Evolutionary conservation across 2,888 invertebrate species (phyloP), one percentile per base, ranked within the genome.

Genomic region (Caenorhabditis doughertyi): DNA sequence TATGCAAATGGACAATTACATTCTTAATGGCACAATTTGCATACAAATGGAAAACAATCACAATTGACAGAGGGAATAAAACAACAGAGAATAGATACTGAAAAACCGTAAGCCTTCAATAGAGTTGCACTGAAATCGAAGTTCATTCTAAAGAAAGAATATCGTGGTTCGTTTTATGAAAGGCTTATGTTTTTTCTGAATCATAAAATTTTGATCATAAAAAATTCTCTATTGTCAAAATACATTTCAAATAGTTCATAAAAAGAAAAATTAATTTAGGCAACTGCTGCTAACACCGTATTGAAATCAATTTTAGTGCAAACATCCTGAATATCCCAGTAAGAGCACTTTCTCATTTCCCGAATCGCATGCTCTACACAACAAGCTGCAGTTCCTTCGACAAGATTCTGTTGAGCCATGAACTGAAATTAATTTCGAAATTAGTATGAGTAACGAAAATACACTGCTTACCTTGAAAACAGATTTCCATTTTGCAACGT

Each of bases 361-460:
- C 82, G 81, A 51, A 87, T 81, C n/a, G 84, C 84, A 55, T 84
- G 80, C 44, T 79, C 76, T n/a, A 85, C 83, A 64, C 87, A 87
- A 56, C 87, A 87, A 1, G 81, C 77, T 0, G 85, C 84, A 11
- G 84, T 83, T 16, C 84, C 84, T 44, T 83, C 83, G 23, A 83
- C 83, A 0, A 84, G 65, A 23, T 80, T 77, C 35, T 84, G 81
- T 42, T 80, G 79, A 7, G 83, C 79, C 71, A 84, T 81, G 62
- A 86, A 86, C 84, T 85, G 79, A 53, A 85, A 85, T 60, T 16
- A 62, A 56, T n/a, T n/a, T n/a, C n/a, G n/a, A n/a, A 25, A 42
- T 13, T 25, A 29, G 16, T 2, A 11, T 42, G 21, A 16, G 3
- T 25, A 4, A 29, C 16, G 0, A 18, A 27, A 47, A 29, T 0